Conservation (phyloP, 2,113 vertebrate genomes). For the Ceratotherium simum region DNA sequence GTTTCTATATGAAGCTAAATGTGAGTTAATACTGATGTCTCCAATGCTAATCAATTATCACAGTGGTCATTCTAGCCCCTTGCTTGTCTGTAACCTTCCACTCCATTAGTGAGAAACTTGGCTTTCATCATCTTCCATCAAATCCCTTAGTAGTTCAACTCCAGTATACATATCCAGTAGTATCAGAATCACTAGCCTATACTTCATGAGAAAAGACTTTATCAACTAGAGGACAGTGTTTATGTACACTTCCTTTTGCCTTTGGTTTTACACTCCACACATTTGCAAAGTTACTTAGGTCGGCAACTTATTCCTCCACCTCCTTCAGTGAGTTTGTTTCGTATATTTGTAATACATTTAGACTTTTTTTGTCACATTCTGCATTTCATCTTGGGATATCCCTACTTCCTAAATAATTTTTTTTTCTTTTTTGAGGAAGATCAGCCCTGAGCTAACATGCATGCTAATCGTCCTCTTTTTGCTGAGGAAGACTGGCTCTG, state of each 20-base stretch:
- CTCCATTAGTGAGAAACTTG: background rate
- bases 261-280: background rate
- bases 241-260: background rate
- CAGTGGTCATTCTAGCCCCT: background rate
- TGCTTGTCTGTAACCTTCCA: background rate
- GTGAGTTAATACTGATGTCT: background rate
- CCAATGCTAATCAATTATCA: background rate
- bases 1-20: background rate
- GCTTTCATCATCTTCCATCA: background rate
- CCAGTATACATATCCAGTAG: background rate
- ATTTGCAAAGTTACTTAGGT: background rate
- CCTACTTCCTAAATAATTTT: background rate
- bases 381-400: background rate
- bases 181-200: background rate
- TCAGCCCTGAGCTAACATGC: too few species aligned
- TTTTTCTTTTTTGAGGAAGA: too few species aligned
- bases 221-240: background rate
- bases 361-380: background rate
- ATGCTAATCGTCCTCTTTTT: too few species aligned
- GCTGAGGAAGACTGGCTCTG: too few species aligned
- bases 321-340: background rate
- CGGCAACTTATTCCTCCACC: background rate
- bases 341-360: background rate
- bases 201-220: background rate
- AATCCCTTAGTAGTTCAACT: background rate